A percentile compares a stretch with the other conserved stretches of the same genome.
Evolutionary conservation across 1,140 invertebrate genomes (phyloP).

Genomic region (Drosophila tani): DNA sequence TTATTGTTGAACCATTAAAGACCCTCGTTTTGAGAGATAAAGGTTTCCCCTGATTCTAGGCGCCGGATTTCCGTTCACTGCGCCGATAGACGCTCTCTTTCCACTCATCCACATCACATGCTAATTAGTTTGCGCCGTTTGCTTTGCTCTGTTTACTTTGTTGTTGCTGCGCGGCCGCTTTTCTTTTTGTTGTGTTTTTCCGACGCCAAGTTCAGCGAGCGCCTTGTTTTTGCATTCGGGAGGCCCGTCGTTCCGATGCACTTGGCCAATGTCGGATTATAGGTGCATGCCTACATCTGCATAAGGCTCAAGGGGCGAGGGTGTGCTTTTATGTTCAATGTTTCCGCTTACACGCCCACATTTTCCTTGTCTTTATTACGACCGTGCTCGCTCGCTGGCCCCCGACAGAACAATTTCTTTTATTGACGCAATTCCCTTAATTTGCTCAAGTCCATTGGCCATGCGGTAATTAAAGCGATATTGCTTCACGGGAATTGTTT

Average conservation of each 20-base stretch:
- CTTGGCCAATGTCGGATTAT: slow-evolving; percentile 15
- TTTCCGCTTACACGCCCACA: slow-evolving; percentile 48
- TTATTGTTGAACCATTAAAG: not conserved
- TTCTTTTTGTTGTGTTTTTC: not conserved
- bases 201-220: slow-evolving; percentile 66
- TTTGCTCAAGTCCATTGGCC: slow-evolving; percentile 50
- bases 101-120: slow-evolving; percentile 52
- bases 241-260: slow-evolving; percentile 47
- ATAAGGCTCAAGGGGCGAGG: slow-evolving; percentile 1
- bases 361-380: slow-evolving; percentile 25
- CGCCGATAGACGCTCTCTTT: slow-evolving; percentile 28
- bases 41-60: not conserved
- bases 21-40: not conserved
- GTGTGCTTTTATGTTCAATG: slow-evolving; percentile 24
- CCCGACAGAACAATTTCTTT: slow-evolving; percentile 46
- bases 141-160: slow-evolving; percentile 63
- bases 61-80: not conserved
- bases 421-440: slow-evolving; percentile 51
- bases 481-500: slow-evolving; percentile 14
- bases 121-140: slow-evolving; percentile 65
- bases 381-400: not conserved
- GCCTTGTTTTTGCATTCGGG: slow-evolving; percentile 21
- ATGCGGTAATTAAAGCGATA: slow-evolving; percentile 50
- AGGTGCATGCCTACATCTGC: not conserved
- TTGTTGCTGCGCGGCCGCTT: slow-evolving; percentile 9